Percentiles rank a stretch among this genome's conserved stretches.
Conservation (phyloP, 2,797 vertebrate species). For the Pangasius larnaudii region DNA sequence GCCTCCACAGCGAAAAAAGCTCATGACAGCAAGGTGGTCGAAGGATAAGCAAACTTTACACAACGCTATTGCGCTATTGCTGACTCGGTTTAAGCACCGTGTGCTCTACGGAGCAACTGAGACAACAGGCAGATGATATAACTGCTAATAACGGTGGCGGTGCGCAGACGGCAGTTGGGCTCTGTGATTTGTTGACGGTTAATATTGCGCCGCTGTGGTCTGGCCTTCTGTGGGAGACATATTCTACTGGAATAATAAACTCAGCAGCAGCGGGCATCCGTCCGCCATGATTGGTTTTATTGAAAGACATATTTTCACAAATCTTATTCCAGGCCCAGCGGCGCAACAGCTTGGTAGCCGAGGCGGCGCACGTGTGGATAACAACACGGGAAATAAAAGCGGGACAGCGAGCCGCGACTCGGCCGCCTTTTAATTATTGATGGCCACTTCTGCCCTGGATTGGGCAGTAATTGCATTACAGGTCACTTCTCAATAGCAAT, state of each 20-base stretch:
- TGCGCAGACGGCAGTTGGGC: conserved; percentile 39
- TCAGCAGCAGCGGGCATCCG: conserved; percentile 59
- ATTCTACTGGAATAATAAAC: conserved; percentile 64
- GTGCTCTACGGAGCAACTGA: conserved; percentile 28
- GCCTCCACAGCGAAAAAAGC: conserved; percentile 27
- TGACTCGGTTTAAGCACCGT: conserved; percentile 35
- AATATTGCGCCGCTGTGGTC: conserved; percentile 45
- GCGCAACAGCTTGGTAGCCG: conserved; percentile 71
- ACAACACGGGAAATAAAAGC: conserved; percentile 65
- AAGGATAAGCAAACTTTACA: conserved; percentile 23
- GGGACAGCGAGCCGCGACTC: conserved; percentile 70
- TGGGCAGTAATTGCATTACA: conserved; percentile 99
- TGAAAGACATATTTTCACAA: conserved; percentile 60
- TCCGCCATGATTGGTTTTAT: conserved; percentile 55
- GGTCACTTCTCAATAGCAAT: conserved; percentile 99
- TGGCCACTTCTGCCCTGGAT: conserved; percentile 89
- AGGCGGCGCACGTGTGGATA: conserved; percentile 73
- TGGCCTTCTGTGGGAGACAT: conserved; percentile 53
- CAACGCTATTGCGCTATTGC: conserved; percentile 26
- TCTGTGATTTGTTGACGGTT: conserved; percentile 53
- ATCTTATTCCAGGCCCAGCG: conserved; percentile 66
- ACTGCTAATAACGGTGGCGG: conserved; percentile 42
- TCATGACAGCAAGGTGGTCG: conserved; percentile 35
- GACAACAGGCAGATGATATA: conserved; percentile 52
- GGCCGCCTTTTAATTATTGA: conserved; percentile 97